Evolutionary conservation across 1,140 invertebrate genomes (phyloP).

Genomic region (Trissolcus basalis): DNA sequence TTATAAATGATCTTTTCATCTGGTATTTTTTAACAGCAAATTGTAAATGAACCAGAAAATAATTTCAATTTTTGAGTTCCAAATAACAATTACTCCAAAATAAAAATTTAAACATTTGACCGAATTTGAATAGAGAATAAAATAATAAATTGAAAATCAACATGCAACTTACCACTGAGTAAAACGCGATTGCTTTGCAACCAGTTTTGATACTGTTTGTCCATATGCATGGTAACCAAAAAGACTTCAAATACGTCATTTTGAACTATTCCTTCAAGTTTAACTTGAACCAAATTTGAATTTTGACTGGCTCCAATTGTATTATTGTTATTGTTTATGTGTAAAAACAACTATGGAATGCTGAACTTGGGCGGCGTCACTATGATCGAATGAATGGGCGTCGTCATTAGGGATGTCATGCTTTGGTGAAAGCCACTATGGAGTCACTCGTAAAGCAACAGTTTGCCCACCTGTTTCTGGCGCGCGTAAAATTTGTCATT

Average conservation of each 20-base stretch:
- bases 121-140: background rate
- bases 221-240: constrained; percentile 92
- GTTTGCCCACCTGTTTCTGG: constrained; percentile 33
- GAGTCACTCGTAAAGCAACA: constrained; percentile 1
- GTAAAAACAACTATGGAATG: constrained; percentile 17
- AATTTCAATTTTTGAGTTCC: no score
- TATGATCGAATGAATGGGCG: constrained; percentile 34
- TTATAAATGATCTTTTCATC: no score
- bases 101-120: background rate
- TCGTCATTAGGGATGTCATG: constrained; percentile 35
- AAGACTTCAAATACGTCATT: constrained; percentile 86
- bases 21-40: no score
- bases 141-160: constrained; percentile 10
- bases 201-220: constrained; percentile 86
- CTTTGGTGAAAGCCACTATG: constrained; percentile 34
- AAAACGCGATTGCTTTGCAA: constrained; percentile 85
- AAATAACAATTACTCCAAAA: no score
- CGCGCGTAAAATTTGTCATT: constrained; percentile 20
- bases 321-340: no score
- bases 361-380: constrained; percentile 56
- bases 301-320: no score
- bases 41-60: no score
- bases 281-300: background rate
- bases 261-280: constrained; percentile 48
- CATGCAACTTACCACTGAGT: constrained; percentile 79